These are phyloP conservation scores for Moxostoma hubbsi DNA, from an alignment of 2,797 vertebrate genomes.

Conservation along the genomic window DNA sequence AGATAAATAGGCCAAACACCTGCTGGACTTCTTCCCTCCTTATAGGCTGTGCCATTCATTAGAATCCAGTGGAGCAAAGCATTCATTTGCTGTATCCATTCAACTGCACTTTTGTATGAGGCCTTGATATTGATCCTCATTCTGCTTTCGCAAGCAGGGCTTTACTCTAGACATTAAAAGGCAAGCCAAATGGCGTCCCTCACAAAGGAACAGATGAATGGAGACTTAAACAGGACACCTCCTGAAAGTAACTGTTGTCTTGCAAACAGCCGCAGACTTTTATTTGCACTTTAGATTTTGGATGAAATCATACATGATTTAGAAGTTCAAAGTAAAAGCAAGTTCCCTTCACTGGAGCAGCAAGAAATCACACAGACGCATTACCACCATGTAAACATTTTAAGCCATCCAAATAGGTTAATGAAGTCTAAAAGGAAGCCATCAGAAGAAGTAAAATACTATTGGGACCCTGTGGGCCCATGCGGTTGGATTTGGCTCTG, in stretches of 20 bases:
- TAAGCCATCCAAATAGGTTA: conserved; percentile 74
- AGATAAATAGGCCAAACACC: conserved; percentile 87
- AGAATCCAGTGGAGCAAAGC: conserved; percentile 73
- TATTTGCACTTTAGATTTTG: conserved; percentile 34
- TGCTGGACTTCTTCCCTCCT: conserved; percentile 81
- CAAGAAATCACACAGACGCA: not conserved
- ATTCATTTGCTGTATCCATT: conserved; percentile 74
- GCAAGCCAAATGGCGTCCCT: conserved; percentile 46
- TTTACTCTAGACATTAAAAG: conserved; percentile 51
- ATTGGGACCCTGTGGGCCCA: conserved; percentile 67
- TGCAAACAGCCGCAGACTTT: not conserved
- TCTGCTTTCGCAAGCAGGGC: conserved; percentile 50
- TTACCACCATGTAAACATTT: conserved; percentile 50
- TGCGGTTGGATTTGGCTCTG: conserved; percentile 74
- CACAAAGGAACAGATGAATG: conserved; percentile 38
- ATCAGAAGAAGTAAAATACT: conserved; percentile 78
- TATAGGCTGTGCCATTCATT: conserved; percentile 74
- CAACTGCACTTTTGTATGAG: conserved; percentile 70
- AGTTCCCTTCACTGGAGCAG: not conserved
- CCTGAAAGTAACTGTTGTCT: conserved; percentile 47
- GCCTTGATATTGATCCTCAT: conserved; percentile 59
- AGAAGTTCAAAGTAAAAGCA: conserved; percentile 16
- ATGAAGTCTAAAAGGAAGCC: conserved; percentile 82
- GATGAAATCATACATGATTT: not conserved
- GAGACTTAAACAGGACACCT: conserved; percentile 39